Evolutionary conservation across 2,797 vertebrate genomes (phyloP), one percentile per base, ranked within the genome.

Genomic region (Hoplostethus atlanticus): DNA sequence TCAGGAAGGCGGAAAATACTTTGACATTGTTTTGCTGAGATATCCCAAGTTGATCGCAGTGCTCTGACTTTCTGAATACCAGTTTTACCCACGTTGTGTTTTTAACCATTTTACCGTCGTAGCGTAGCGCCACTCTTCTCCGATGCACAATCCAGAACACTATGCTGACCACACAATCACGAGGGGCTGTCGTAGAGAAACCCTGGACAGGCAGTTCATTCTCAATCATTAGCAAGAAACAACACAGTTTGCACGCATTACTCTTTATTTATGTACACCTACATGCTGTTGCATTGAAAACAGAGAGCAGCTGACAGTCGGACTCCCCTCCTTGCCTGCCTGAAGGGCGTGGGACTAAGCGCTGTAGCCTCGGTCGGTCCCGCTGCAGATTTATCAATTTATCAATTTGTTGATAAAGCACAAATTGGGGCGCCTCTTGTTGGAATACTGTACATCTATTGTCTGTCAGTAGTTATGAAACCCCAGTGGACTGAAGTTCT

Each of bases 61-160:
- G 25, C 54, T 66, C 15, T 12, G 1, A 0, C 28, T 77, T 65
- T 77, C 72, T 56, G 74, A 65, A 51, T 30, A 25, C 66, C 72
- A 57, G 46, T 66, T 77, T 74, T 68, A 50, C 61, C 60, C 59
- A 76, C 77, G 85, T 80, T 85, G 84, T 90, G 83, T 85, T 86
- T 82, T 76, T 64, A 83, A 81, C 78, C 52, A 69, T 87, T 75
- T 83, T 71, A 84, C 80, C 58, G 76, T 71, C 67, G 76, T 61
- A 76, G 72, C 54, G 4, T 80, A 78, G 79, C 61, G 56, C 77
- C 65, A 80, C 69, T 55, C 74, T 21, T 81, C 44, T 78, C 46
- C 79, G 83, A 80, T 87, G 87, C 84, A 91, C 91, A 91, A 92
- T 89, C 80, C 83, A 91, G 78, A 89, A 89, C 85, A 88, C 87